A percentile compares a stretch with the other conserved stretches of the same genome.
Evolutionary conservation across 2,888 invertebrate genomes (phyloP).

Genomic region (Caenorhabditis sp.): DNA sequence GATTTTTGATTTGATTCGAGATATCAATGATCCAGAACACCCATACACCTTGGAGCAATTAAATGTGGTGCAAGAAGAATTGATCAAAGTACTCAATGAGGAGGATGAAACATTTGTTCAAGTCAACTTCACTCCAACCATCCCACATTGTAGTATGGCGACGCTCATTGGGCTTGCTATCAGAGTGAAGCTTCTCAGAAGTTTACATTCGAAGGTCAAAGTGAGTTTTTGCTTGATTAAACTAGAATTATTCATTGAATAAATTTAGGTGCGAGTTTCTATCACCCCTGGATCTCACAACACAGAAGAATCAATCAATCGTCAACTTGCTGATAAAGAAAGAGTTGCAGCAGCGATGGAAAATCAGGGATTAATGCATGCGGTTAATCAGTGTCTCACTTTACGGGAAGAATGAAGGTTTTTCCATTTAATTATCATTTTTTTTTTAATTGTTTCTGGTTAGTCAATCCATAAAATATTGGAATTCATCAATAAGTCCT

Average conservation of each 20-base stretch:
- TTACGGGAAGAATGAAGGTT: constrained; percentile 42
- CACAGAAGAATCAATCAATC: constrained; percentile 90
- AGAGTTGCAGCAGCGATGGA: constrained; percentile 95
- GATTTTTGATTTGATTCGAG: constrained; percentile 83
- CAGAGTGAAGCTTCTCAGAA: constrained; percentile 86
- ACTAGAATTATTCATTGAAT: neutral
- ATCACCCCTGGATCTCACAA: constrained; percentile 87
- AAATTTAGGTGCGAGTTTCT: constrained; percentile 56
- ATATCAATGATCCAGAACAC: constrained; percentile 97
- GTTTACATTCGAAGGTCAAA: constrained; percentile 78
- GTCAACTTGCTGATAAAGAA: constrained; percentile 94
- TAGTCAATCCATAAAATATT: neutral
- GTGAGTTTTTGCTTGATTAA: constrained; percentile 6
- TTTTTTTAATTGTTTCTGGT: neutral
- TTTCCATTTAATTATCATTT: neutral
- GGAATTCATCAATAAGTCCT: neutral
- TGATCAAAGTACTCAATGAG: constrained; percentile 60
- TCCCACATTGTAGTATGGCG: constrained; percentile 98
- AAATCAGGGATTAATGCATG: constrained; percentile 87
- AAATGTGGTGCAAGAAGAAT: constrained; percentile 84
- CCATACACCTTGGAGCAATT: constrained; percentile 92
- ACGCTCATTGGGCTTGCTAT: constrained; percentile 91
- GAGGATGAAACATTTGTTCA: constrained; percentile 58
- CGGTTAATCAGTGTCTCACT: constrained; percentile 89
- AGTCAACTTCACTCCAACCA: constrained; percentile 86